Conservation (phyloP, 2,113 vertebrate species). For the Syngnathus scovelli region DNA sequence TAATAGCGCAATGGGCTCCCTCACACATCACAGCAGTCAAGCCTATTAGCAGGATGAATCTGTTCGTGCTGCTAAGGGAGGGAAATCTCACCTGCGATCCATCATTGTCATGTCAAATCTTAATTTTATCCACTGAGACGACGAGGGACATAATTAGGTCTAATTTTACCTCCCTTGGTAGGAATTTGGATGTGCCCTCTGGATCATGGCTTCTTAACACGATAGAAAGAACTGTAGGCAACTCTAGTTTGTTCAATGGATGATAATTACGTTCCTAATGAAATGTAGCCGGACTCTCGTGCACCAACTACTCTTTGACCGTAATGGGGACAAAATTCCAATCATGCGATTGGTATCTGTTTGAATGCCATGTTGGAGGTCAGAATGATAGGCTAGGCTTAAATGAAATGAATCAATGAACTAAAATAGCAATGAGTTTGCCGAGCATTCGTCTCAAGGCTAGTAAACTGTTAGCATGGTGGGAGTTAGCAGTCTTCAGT, state of each 20-base stretch:
- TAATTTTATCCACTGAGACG: conserved; percentile 48
- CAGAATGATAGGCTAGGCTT: too few relatives aligned
- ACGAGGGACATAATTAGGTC: conserved; percentile 52
- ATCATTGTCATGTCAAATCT: conserved; percentile 61
- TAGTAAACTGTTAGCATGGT: too few relatives aligned
- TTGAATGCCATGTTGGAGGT: too few relatives aligned
- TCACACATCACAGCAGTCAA: conserved; percentile 56
- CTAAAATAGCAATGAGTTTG: too few relatives aligned
- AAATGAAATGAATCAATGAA: too few relatives aligned
- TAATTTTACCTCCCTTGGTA: conserved; percentile 62
- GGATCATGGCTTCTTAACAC: conserved; percentile 29
- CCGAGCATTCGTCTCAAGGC: too few relatives aligned
- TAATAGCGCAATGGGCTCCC: conserved; percentile 58
- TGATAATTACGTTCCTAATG: too few relatives aligned
- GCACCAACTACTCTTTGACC: too few relatives aligned
- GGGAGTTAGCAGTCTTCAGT: too few relatives aligned
- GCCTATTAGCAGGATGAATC: conserved; percentile 60
- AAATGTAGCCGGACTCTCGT: too few relatives aligned
- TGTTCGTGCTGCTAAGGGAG: conserved; percentile 32
- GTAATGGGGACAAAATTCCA: too few relatives aligned
- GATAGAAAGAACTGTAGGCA: conserved; percentile 1
- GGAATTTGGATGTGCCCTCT: conserved; percentile 41
- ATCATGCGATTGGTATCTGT: too few relatives aligned
- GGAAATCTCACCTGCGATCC: conserved; percentile 55
- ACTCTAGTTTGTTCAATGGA: not conserved